Base-by-base conservation (phyloP, 1,140 invertebrate species). In the Drosophila serrata region DNA sequence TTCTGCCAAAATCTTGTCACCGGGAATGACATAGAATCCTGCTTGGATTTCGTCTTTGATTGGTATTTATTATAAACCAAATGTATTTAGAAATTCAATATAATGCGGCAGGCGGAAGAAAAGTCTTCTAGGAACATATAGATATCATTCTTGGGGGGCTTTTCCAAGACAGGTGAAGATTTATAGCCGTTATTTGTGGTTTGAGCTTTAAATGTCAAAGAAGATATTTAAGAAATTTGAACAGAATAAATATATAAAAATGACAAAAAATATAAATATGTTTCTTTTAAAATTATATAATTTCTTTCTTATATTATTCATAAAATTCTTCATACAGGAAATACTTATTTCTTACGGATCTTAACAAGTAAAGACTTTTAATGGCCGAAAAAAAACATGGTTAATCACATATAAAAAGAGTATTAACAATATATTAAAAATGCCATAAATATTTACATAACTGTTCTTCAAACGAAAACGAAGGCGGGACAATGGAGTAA, bases 391-490 rank as follows among this genome's bases (percentile, higher is more conserved):
- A 17, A 61, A 56, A 29, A 37, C 37, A 15, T 29, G 19, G 13
- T 24, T 51, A 37, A 61, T 27, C 9, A 37, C 6, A 13, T 19
- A 24, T 15, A 3, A 17, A 51, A n/a, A 15, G 3, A 22, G 6
- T 4, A 24, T 33, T 22, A 33, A 33, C 19, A 33, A 49, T 24
- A 60, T 31, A 51, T 60, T 19, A 35, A 51, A 22, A 35, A 24
- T 61, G 6, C 37, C 33, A 61, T 65, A 13, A 57, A 72, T 69
- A 69, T 78, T 65, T 73, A 27, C 35, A 43, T 61, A 69, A 75
- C 60, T 69, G 58, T 82, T 69, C 15, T 48, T 42, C 57, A 75
- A 82, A 79, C 24, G 45, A 76, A 82, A 79, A 67, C 49, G 40
- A 75, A 63, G 48, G 53, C 42, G 29, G 46, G 29, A 45, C 49